Conservation (phyloP, 2,888 invertebrate species). For the Drosophila pseudotakahashii region DNA sequence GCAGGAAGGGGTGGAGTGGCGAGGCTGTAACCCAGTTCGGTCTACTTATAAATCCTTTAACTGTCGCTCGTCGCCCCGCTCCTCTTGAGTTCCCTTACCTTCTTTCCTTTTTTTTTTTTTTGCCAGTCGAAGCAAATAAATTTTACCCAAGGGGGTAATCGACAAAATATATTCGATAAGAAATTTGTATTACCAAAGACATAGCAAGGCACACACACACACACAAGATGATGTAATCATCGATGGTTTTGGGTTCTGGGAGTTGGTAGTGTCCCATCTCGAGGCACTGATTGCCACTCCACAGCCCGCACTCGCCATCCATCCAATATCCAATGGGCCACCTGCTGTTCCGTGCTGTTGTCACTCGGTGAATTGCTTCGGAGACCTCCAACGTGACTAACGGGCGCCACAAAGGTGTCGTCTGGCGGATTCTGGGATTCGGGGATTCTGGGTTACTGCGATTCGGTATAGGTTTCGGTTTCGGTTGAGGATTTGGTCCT, state of each 20-base stretch:
- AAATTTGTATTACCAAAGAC: constrained; percentile 70
- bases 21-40: constrained; percentile 38
- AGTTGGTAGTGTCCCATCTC: constrained; percentile 12
- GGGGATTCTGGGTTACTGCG: constrained; percentile 4
- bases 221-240: constrained; percentile 73
- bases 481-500: constrained; percentile 1
- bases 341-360: constrained; percentile 74
- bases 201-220: constrained; percentile 20
- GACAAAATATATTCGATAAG: constrained; percentile 82
- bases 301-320: neutral
- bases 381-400: constrained; percentile 75
- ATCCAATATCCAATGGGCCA: constrained; percentile 41
- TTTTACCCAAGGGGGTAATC: constrained; percentile 84
- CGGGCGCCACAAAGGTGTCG: constrained; percentile 78
- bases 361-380: constrained; percentile 75
- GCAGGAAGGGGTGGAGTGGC: constrained; percentile 9
- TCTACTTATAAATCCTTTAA: constrained; percentile 79
- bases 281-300: constrained; percentile 44
- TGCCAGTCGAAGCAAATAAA: constrained; percentile 78
- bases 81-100: neutral
- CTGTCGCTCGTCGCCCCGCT: constrained; percentile 74
- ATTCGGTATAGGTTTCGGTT: neutral
- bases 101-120: neutral
- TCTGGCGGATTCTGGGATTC: constrained; percentile 48
- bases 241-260: constrained; percentile 45